Percentiles rank a stretch among this genome's conserved stretches.
Conservation (phyloP, 2,888 invertebrate species). For the Pollenia griseotomentosa region DNA sequence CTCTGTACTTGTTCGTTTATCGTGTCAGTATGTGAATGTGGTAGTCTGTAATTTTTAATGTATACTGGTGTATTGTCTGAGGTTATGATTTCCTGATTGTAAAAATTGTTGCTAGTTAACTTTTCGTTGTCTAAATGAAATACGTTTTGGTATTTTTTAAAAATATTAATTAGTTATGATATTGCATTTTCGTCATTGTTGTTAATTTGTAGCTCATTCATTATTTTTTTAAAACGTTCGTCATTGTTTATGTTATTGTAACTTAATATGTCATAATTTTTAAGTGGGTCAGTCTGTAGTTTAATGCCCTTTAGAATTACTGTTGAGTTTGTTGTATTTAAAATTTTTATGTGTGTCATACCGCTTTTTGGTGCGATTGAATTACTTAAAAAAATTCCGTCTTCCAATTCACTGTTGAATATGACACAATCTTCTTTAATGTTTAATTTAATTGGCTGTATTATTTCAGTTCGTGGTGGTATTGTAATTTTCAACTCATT, state of each 20-base stretch:
- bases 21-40: not conserved
- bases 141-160: not conserved
- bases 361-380: slow-evolving; percentile 7
- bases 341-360: not conserved
- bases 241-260: too few relatives aligned
- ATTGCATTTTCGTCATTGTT: too few relatives aligned
- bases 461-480: too few relatives aligned
- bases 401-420: not conserved
- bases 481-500: too few relatives aligned
- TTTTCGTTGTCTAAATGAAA: not conserved
- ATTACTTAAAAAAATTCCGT: not conserved
- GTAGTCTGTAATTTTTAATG: slow-evolving; percentile 25
- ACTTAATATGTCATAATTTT: too few relatives aligned
- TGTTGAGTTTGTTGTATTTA: not conserved
- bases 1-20: slow-evolving; percentile 45
- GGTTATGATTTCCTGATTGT: not conserved
- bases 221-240: too few relatives aligned
- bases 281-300: not conserved
- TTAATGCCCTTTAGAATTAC: not conserved
- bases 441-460: too few relatives aligned
- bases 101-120: not conserved
- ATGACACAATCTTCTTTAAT: too few relatives aligned
- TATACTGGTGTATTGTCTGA: slow-evolving; percentile 7
- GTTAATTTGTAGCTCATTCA: too few relatives aligned
- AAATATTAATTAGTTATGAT: not conserved